A percentile compares a stretch with the other conserved stretches of the same genome.
Conservation (phyloP, 2,113 vertebrate genomes). For the Sisor rabdophorus region DNA sequence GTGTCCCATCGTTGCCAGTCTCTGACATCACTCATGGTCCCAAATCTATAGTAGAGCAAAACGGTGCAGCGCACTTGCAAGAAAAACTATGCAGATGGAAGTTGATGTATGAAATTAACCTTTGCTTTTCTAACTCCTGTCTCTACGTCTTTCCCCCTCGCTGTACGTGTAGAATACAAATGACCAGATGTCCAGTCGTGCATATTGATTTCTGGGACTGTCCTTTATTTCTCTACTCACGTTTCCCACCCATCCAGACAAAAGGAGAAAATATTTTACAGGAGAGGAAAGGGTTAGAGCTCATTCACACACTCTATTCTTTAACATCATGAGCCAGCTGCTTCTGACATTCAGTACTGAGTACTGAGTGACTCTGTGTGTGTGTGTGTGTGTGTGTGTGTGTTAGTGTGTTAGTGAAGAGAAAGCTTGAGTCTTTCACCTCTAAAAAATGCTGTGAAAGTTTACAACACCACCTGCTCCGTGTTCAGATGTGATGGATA, state of each 20-base stretch:
- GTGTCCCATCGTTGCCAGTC: conserved; percentile 36
- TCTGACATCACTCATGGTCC: conserved; percentile 46
- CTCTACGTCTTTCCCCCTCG: conserved; percentile 42
- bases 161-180: conserved; percentile 60
- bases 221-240: conserved; percentile 44
- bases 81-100: conserved; percentile 62
- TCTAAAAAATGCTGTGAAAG: conserved; percentile 8
- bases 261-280: conserved; percentile 27
- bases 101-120: conserved; percentile 75
- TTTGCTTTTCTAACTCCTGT: conserved; percentile 68
- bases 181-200: conserved; percentile 45
- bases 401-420: conserved; percentile 24
- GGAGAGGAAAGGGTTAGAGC: conserved; percentile 30
- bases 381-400: conserved; percentile 1
- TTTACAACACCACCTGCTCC: conserved; percentile 36
- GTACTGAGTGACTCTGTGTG: conserved; percentile 9
- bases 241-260: conserved; percentile 32
- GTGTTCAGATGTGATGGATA: conserved; percentile 32
- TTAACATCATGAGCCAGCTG: conserved; percentile 35
- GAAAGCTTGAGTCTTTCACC: conserved; percentile 15
- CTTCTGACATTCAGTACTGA: conserved; percentile 16
- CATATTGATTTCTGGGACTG: conserved; percentile 60
- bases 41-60: neutral
- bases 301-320: conserved; percentile 33
- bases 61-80: conserved; percentile 46